Conservation (phyloP, 2,113 vertebrate genomes). For the Melospiza melodia region DNA sequence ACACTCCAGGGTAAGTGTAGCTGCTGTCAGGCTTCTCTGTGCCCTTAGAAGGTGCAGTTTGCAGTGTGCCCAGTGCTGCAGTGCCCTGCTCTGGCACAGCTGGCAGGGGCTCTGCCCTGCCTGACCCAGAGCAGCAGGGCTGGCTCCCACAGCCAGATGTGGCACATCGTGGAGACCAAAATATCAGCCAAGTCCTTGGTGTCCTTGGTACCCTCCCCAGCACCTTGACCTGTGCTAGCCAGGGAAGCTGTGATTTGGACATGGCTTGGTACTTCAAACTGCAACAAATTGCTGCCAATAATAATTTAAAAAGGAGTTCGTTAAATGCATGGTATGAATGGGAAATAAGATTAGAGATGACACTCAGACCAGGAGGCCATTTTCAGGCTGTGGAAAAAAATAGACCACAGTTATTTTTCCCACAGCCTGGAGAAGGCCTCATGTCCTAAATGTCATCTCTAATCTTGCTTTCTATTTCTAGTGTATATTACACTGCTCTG, state of each 20-base stretch:
- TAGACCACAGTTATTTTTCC: slow-evolving; percentile 51
- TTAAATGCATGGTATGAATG: background rate
- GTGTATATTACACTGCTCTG: slow-evolving; percentile 15
- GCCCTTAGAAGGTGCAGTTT: background rate
- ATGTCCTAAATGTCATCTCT: slow-evolving; percentile 61
- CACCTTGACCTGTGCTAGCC: background rate
- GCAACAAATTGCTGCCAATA: background rate
- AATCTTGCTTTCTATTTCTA: slow-evolving; percentile 65
- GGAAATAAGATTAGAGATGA: slow-evolving; percentile 39
- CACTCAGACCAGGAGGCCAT: slow-evolving; percentile 20
- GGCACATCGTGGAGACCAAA: background rate
- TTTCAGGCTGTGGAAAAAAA: slow-evolving; percentile 39
- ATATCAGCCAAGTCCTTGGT: background rate
- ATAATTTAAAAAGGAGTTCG: background rate
- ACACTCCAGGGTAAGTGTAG: background rate
- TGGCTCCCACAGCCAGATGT: accelerated
- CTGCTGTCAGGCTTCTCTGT: background rate
- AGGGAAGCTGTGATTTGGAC: background rate
- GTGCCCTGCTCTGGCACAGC: background rate
- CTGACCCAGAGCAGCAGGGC: background rate
- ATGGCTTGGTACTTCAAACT: background rate
- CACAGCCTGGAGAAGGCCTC: slow-evolving; percentile 53
- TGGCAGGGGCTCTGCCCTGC: background rate
- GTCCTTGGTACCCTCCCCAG: background rate
- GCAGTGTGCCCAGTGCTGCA: background rate